phyloP scores from a whole-genome alignment of 2,113 vertebrate genomes.

The Tauraco erythrolophus region DNA sequence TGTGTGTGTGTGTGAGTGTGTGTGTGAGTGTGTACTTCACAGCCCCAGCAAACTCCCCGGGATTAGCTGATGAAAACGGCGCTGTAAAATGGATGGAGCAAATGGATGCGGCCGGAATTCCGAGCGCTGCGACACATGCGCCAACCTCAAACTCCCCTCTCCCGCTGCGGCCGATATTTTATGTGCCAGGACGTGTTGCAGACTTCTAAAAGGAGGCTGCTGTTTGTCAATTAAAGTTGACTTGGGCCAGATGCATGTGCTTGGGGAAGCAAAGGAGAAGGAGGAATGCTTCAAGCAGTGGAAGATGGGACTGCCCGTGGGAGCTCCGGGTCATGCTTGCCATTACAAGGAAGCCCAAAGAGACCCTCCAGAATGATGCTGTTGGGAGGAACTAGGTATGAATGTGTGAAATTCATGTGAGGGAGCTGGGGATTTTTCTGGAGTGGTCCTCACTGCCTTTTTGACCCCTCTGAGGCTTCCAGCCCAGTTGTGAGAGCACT shows the following conservation, averaged over 20 bases:
- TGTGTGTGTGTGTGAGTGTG: neutral
- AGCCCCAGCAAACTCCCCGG: neutral
- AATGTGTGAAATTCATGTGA: neutral
- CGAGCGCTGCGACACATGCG: slow-evolving; percentile 25
- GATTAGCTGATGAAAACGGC: slow-evolving; percentile 57
- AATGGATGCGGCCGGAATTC: slow-evolving; percentile 38
- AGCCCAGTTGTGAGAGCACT: neutral
- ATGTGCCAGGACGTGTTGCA: neutral
- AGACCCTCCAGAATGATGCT: neutral
- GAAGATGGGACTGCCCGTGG: neutral
- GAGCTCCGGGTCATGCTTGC: neutral
- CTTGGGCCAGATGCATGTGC: neutral
- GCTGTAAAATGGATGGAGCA: slow-evolving; percentile 48
- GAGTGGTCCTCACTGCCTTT: neutral
- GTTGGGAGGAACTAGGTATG: neutral
- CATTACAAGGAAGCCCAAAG: neutral
- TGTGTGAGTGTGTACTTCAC: neutral
- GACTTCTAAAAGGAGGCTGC: neutral
- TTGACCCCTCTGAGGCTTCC: neutral
- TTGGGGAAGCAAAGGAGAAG: neutral
- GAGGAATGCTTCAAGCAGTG: neutral
- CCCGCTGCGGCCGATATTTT: neutral
- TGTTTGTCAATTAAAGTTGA: slow-evolving; percentile 52
- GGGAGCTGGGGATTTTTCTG: neutral
- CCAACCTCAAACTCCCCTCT: neutral